These are phyloP conservation scores for Leptodactylus fuscus DNA, from an alignment of 2,113 vertebrate genomes.

Conservation along the genomic window DNA sequence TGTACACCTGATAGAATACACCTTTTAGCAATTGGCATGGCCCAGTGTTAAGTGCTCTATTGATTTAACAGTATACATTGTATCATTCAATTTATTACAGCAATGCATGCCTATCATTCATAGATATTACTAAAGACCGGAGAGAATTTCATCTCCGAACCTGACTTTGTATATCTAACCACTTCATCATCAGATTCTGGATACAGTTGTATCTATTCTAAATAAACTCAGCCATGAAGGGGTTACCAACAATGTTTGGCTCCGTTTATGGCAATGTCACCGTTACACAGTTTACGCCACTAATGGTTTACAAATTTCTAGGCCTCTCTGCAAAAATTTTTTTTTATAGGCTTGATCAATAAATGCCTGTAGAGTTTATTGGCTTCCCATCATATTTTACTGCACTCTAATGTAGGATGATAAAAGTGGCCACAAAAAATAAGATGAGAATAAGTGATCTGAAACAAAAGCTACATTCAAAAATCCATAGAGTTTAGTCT, in stretches of 20 bases:
- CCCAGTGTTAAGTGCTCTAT: background rate
- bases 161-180: background rate
- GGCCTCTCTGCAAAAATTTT: constrained; percentile 18
- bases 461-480: constrained; percentile 43
- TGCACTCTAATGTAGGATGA: constrained; percentile 30
- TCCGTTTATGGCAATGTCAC: constrained; percentile 4
- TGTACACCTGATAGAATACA: background rate
- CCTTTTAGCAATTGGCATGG: too few relatives aligned
- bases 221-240: background rate
- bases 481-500: constrained; percentile 31
- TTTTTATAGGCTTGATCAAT: constrained; percentile 43
- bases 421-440: constrained; percentile 32
- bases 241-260: background rate
- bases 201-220: background rate
- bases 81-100: background rate
- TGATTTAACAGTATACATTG: background rate
- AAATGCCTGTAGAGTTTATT: constrained; percentile 55
- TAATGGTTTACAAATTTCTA: constrained; percentile 48
- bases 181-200: background rate
- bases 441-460: constrained; percentile 40
- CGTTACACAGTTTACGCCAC: constrained; percentile 24
- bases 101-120: background rate
- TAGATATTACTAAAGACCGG: too few relatives aligned
- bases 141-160: background rate
- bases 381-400: constrained; percentile 52